Base-by-base conservation (phyloP, 2,888 invertebrate species). In the Eristalinus aeneus region DNA sequence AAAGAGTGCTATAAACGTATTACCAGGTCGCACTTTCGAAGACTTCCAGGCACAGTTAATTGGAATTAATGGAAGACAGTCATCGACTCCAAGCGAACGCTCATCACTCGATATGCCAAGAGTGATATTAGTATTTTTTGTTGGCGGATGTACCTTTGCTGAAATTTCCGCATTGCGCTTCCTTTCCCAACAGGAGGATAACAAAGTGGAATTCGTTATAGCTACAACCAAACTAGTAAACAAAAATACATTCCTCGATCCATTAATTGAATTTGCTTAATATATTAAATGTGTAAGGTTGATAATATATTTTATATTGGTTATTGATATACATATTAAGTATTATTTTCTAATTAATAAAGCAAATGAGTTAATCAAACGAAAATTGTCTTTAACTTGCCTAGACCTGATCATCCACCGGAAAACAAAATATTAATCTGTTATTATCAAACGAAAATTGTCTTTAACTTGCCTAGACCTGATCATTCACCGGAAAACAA, bases 101-200 rank as follows among this genome's bases (percentile, higher is more conserved):
- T 95, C 95, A 2, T 91, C 91, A 72, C 89, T 91, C 71, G 90
- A 93, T 85, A 89, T 90, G 73, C 90, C 90, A 58, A 90, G 91
- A 88, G 96, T 98, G 2, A 95, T 98, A 9, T 93, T 99, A 0
- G 97, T 99, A 0, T 98, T 98, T 92, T 98, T 99, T 91, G 95
- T 99, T 16, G 99, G 99, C 4, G 99, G 99, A 0, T 97, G 98
- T 91, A 99, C 99, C 0, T 98, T 96, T 93, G 97, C 98, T 1
- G 99, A 99, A 93, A 96, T 97, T 89, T 96, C 96, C 0, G 96
- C 96, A 0, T 90, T 97, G 10, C 93, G 96, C 80, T 96, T 95
- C 89, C 93, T 96, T 22, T 95, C 96, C 11, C 96, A 96, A 88
- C 95, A 96, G 90, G 96, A 96, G 90, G 96, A 96, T 82, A 95